A percentile compares a stretch with the other conserved stretches of the same genome.
phyloP scores from a whole-genome alignment of 2,888 invertebrate genomes.

The Tholera decimalis region DNA sequence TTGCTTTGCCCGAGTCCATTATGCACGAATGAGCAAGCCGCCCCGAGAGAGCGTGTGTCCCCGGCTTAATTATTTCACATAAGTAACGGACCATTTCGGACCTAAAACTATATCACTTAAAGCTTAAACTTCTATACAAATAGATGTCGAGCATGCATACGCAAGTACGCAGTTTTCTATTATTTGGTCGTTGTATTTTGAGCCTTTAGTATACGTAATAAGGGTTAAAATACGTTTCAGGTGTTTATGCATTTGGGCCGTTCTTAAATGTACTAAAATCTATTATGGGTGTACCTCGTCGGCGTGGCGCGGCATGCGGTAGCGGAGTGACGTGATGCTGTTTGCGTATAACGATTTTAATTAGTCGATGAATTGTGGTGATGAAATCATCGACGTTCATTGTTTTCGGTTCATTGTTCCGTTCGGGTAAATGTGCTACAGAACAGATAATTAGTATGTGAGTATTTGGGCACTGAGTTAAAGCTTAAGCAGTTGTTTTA shows the following conservation, averaged over 20 bases:
- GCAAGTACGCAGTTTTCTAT: conserved; percentile 71
- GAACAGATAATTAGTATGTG: conserved; percentile 40
- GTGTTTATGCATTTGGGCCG: conserved; percentile 58
- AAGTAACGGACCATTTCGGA: conserved; percentile 57
- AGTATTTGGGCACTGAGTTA: conserved; percentile 11
- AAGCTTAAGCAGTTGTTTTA: not conserved
- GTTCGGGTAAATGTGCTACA: conserved; percentile 38
- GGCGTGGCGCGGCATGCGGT: conserved; percentile 82
- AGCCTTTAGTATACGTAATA: conserved; percentile 47
- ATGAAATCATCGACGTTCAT: conserved; percentile 77
- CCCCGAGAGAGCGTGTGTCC: conserved; percentile 90
- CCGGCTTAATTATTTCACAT: conserved; percentile 82
- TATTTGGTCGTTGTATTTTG: conserved; percentile 54
- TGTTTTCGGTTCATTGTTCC: conserved; percentile 65
- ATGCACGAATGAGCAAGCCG: conserved; percentile 90
- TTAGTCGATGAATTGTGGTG: conserved; percentile 75
- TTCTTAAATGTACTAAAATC: conserved; percentile 72
- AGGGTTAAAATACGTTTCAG: conserved; percentile 57
- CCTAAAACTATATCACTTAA: conserved; percentile 64
- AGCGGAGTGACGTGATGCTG: conserved; percentile 81
- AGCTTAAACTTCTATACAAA: conserved; percentile 71
- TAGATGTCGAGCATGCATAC: conserved; percentile 69
- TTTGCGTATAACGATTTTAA: conserved; percentile 82
- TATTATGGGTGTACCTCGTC: conserved; percentile 89
- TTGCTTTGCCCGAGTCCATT: conserved; percentile 86